These are phyloP conservation scores for Oenanthe melanoleuca DNA, from an alignment of 2,113 vertebrate species.

Conservation along the genomic window DNA sequence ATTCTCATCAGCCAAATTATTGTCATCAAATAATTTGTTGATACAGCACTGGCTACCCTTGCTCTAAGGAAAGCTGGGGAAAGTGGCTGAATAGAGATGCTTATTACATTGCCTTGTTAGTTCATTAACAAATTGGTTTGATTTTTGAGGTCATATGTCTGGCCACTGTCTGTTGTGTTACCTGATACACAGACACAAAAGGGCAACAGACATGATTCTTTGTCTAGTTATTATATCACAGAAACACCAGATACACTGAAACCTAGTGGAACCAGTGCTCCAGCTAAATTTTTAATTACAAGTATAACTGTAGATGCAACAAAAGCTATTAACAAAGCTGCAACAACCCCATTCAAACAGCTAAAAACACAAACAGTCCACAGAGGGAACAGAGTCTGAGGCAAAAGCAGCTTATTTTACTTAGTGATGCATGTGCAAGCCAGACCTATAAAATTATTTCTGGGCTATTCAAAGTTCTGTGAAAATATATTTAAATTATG, in stretches of 20 bases:
- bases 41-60: conserved; percentile 48
- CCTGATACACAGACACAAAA: conserved; percentile 16
- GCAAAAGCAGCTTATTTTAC: background rate
- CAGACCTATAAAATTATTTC: conserved; percentile 7
- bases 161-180: conserved; percentile 27
- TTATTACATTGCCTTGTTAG: conserved; percentile 5
- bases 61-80: conserved; percentile 19
- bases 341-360: background rate
- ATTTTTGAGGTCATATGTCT: conserved; percentile 45
- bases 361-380: background rate
- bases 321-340: background rate
- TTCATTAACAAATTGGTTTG: conserved; percentile 58
- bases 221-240: background rate
- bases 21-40: conserved; percentile 55
- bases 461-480: background rate
- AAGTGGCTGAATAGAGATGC: conserved; percentile 6
- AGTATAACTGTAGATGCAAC: background rate
- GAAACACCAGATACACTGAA: background rate
- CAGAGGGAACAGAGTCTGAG: background rate
- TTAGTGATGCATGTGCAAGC: background rate
- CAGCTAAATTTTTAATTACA: conserved; percentile 6
- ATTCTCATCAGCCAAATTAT: conserved; percentile 56
- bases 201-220: background rate
- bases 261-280: background rate
- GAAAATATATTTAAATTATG: background rate